These are phyloP conservation scores for Campoplex capitator DNA, from an alignment of 2,888 invertebrate species.

Conservation along the genomic window DNA sequence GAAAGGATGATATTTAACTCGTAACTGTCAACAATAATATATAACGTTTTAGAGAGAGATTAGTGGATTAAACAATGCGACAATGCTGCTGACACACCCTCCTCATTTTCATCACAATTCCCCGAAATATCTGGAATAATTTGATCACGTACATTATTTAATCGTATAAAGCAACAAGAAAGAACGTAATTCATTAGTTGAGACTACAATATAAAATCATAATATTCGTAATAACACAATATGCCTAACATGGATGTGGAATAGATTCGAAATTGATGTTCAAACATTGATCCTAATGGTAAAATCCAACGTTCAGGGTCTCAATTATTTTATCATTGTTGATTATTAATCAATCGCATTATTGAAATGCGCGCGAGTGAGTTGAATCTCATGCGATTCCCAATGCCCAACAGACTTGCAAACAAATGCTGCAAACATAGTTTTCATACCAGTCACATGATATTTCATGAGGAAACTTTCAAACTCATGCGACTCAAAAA, in stretches of 20 bases:
- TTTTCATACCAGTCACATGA: neutral
- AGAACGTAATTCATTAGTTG: neutral
- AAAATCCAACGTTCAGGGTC: neutral
- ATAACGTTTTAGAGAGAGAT: slow-evolving; percentile 4
- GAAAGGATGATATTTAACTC: slow-evolving; percentile 45
- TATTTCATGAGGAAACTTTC: slow-evolving; percentile 17
- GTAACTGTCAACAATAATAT: slow-evolving; percentile 34
- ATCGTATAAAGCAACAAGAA: neutral
- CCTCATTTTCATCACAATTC: slow-evolving; percentile 34
- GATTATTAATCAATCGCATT: neutral
- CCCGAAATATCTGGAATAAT: neutral
- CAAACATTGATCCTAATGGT: neutral
- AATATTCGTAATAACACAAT: neutral
- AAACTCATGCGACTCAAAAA: neutral
- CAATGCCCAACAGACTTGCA: neutral
- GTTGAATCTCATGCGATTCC: neutral
- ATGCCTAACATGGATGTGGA: neutral
- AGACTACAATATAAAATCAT: neutral
- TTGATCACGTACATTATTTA: neutral
- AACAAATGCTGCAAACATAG: neutral
- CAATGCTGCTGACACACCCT: slow-evolving; percentile 6
- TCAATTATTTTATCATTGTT: neutral
- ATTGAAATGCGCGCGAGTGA: neutral
- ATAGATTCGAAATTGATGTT: neutral
- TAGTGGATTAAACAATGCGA: slow-evolving; percentile 9